A percentile compares a stretch with the other conserved stretches of the same genome.
Conservation (phyloP, 2,797 vertebrate species). For the Bradypus variegatus region DNA sequence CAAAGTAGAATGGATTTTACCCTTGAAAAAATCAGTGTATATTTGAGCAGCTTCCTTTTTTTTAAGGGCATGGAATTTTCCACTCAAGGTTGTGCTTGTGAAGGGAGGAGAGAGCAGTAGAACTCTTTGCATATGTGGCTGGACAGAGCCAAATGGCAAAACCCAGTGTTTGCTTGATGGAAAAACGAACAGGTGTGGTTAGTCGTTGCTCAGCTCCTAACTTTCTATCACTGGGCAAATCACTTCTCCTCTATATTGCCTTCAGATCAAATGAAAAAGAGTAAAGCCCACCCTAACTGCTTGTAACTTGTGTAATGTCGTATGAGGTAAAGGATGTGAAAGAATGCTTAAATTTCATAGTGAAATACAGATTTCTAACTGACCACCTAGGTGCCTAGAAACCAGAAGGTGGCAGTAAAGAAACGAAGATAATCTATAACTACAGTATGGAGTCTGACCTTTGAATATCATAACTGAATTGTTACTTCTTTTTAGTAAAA, state of each 20-base stretch:
- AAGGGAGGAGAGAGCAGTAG: neutral
- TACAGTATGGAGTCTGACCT: neutral
- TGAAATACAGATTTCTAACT: neutral
- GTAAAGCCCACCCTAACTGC: neutral
- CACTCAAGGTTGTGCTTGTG: neutral
- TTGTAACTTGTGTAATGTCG: neutral
- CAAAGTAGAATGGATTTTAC: neutral
- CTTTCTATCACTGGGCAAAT: neutral
- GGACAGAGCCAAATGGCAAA: neutral
- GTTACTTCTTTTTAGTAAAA: neutral
- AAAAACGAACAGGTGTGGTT: neutral
- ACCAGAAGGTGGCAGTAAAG: conserved; percentile 76
- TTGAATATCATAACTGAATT: neutral
- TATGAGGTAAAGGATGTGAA: neutral
- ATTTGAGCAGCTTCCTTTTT: conserved; percentile 20
- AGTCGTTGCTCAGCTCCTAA: neutral
- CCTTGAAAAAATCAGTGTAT: neutral
- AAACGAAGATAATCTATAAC: conserved; percentile 39
- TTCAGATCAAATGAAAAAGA: conserved; percentile 12
- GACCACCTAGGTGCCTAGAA: neutral
- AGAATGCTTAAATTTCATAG: neutral
- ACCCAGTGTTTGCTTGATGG: neutral
- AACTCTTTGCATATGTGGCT: neutral
- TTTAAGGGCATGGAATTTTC: conserved; percentile 21
- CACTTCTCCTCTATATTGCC: neutral